Evolutionary conservation across 2,113 vertebrate genomes (phyloP), one percentile per base, ranked within the genome.

Genomic region (Oncorhynchus keta): DNA sequence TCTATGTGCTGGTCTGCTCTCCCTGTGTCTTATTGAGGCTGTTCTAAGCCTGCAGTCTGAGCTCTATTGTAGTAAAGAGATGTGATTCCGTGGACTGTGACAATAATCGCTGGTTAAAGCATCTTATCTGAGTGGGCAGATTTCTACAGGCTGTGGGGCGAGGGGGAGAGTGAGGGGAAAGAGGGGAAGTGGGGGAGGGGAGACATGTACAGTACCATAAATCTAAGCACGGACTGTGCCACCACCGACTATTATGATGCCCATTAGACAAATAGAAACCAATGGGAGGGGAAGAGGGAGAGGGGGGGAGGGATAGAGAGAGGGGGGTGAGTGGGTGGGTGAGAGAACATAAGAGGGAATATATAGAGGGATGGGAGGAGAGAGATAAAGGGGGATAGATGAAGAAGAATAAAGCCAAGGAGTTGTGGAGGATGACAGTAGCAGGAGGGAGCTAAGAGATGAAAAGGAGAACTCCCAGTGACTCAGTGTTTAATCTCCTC

Each of bases 61-160:
- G 78, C 76, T 28, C 59, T 59, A 89, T 91, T 88, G 84, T 86
- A 79, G 76, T 81, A 66, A 86, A 87, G 24, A 67, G 85, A 86
- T 83, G 84, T 82, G 78, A 80, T 68, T 84, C 81, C 62, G 30
- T 79, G 77, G 74, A 87, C 86, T 77, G 75, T 83, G 84, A 92
- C 85, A 89, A 93, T 90, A 91, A 91, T 90, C 86, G 85, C 78
- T 51, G 18, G 84, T 89, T 84, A 92, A 92, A 93, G 91, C 85
- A 91, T 90, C 88, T 91, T 88, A 92, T 89, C 84, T 78, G 83
- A 89, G 86, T 86, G 83, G 86, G 90, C 81, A 80, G 87, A 90
- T 92, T 89, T 88, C 93, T 92, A 87, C 87, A 73, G 84, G 88
- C 90, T 86, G 87, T 88, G 71, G 84, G 82, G 80, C 80, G 75